Conservation (phyloP, 2,797 vertebrate species). For the Pipistrellus pygmaeus region DNA sequence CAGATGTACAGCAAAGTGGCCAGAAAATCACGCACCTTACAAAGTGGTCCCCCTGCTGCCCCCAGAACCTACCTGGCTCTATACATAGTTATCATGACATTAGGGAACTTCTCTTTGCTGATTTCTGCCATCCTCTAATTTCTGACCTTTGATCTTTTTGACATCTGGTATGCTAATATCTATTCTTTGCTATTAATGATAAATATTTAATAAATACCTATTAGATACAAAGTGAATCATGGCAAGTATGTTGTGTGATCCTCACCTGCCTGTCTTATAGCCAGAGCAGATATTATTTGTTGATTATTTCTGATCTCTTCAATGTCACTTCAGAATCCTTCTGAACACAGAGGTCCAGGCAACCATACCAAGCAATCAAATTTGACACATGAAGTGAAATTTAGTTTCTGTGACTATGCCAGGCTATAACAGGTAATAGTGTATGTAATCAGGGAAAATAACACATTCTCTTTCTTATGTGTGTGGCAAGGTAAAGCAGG, state of each 20-base stretch:
- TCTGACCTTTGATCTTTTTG: background rate
- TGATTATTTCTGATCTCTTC: background rate
- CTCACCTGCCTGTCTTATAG: background rate
- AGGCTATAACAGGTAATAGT: background rate
- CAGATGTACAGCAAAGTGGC: background rate
- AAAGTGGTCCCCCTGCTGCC: background rate
- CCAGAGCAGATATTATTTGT: background rate
- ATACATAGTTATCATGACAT: background rate
- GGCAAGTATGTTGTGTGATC: background rate
- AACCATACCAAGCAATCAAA: background rate
- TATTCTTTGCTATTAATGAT: background rate
- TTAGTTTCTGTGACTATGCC: background rate
- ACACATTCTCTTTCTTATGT: background rate
- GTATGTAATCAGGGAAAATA: background rate
- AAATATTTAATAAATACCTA: background rate
- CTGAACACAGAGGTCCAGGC: no score
- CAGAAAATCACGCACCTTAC: background rate
- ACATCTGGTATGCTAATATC: background rate
- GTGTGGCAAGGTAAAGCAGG: background rate
- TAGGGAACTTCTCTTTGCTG: background rate
- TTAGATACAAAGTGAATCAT: background rate
- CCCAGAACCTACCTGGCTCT: background rate
- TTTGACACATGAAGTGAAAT: background rate
- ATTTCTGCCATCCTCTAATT: background rate
- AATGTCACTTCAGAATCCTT: background rate